Evolutionary conservation across 1,140 invertebrate genomes (phyloP).

Genomic region (Antheraea mylitta): DNA sequence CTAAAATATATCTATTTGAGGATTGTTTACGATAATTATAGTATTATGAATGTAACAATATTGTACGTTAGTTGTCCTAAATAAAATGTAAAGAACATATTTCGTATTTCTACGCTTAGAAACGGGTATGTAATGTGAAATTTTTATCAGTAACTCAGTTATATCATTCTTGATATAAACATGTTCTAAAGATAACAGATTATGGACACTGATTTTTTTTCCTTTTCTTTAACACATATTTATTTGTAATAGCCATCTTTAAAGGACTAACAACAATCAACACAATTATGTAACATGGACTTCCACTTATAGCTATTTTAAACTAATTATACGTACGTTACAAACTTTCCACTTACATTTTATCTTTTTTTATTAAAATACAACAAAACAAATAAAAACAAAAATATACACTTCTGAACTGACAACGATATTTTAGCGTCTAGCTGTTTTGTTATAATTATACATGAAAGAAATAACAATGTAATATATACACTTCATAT

Average conservation of each 20-base stretch:
- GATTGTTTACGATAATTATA: too few species aligned
- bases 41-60: too few species aligned
- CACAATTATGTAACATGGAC: background rate
- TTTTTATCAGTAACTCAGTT: too few species aligned
- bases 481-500: background rate
- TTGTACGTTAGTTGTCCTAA: too few species aligned
- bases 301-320: background rate
- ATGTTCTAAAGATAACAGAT: too few species aligned
- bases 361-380: background rate
- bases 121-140: too few species aligned
- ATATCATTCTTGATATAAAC: too few species aligned
- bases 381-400: background rate
- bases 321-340: too few species aligned
- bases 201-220: too few species aligned
- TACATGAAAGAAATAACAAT: background rate
- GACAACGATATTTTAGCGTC: background rate
- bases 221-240: background rate
- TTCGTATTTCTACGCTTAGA: too few species aligned
- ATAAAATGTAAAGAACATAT: too few species aligned
- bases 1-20: too few species aligned
- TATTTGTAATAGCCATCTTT: background rate
- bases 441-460: background rate
- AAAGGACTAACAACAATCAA: background rate
- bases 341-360: background rate
- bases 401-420: background rate